Evolutionary conservation across 2,113 vertebrate genomes (phyloP).

Genomic region (Stegastes partitus): DNA sequence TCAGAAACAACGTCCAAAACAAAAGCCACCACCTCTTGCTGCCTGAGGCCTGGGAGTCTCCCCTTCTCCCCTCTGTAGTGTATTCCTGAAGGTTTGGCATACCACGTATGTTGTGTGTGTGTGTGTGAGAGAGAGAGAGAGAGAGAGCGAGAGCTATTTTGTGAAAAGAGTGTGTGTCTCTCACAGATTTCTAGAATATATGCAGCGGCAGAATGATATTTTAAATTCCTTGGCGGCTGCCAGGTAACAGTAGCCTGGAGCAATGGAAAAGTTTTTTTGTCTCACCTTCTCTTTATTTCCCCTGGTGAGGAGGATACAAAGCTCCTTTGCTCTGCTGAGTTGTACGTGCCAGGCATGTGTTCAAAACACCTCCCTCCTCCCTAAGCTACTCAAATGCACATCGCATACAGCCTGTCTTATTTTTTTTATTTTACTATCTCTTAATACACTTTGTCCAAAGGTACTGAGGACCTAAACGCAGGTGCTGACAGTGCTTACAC

Average conservation of each 20-base stretch:
- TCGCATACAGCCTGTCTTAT: conserved; percentile 42
- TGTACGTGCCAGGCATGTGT: conserved; percentile 81
- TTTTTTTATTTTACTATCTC: conserved; percentile 43
- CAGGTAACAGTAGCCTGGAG: conserved; percentile 81
- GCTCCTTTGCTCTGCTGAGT: conserved; percentile 78
- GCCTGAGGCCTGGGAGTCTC: conserved; percentile 61
- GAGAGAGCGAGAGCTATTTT: conserved; percentile 34
- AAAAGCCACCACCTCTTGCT: conserved; percentile 62
- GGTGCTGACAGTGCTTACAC: conserved; percentile 42
- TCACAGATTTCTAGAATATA: conserved; percentile 73
- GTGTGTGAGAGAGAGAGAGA: conserved; percentile 13
- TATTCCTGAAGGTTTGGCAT: conserved; percentile 61
- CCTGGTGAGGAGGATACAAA: conserved; percentile 82
- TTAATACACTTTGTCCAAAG: conserved; percentile 51
- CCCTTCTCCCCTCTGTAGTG: conserved; percentile 39
- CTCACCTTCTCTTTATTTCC: conserved; percentile 85
- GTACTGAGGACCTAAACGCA: conserved; percentile 44
- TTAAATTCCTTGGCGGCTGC: conserved; percentile 81
- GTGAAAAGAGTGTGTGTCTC: conserved; percentile 54
- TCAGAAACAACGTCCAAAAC: conserved; percentile 65
- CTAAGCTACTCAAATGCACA: conserved; percentile 60
- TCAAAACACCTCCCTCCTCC: conserved; percentile 65
- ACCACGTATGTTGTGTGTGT: conserved; percentile 17
- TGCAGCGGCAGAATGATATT: conserved; percentile 80
- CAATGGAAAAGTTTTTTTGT: conserved; percentile 80